phyloP scores from a whole-genome alignment of 2,888 invertebrate species.

The Antitype chi region DNA sequence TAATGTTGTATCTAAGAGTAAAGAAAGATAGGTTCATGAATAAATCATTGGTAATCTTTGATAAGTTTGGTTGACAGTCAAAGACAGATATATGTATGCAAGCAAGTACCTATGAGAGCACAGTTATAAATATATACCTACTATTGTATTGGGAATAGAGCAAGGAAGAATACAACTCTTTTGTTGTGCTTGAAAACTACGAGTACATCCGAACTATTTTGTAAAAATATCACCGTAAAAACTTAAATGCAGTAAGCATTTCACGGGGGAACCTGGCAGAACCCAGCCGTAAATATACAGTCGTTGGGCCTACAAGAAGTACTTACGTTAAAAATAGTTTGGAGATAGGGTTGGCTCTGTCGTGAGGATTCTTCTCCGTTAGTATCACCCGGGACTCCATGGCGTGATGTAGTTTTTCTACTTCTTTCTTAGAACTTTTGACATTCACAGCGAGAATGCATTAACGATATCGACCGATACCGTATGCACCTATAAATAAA shows the following conservation, averaged over 20 bases:
- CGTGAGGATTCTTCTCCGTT: conserved; percentile 91
- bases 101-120: not conserved
- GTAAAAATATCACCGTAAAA: no score
- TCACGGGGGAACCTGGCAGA: no score
- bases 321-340: conserved; percentile 92
- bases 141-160: no score
- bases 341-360: conserved; percentile 90
- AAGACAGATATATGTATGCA: not conserved
- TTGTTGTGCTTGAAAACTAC: no score
- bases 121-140: no score
- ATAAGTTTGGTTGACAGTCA: conserved; percentile 16
- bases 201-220: no score
- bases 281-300: no score
- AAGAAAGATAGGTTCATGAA: not conserved
- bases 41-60: not conserved
- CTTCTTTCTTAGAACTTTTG: not conserved
- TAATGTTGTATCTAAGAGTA: no score
- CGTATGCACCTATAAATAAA: not conserved
- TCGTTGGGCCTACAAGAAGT: no score
- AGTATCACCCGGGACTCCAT: conserved; percentile 92
- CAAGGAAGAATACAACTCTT: no score
- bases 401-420: not conserved
- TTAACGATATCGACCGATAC: not conserved
- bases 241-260: no score
- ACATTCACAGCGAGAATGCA: conserved; percentile 6